Evolutionary conservation across 2,888 invertebrate genomes (phyloP), one percentile per base, ranked within the genome.

Genomic region (Morpho helenor): DNA sequence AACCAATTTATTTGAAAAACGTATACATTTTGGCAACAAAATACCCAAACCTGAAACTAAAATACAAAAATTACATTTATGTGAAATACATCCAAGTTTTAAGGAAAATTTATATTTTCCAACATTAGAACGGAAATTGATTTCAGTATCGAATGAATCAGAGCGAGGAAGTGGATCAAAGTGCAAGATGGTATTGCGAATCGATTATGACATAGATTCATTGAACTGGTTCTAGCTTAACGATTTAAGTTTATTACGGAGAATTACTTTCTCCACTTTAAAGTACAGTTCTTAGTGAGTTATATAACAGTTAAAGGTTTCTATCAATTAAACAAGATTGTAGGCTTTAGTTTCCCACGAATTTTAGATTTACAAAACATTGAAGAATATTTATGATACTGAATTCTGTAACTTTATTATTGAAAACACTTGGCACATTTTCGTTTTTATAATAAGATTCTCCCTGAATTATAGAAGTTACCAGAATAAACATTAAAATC

Each of bases 141-240:
- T 31, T 49, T 39, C 55, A 49, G 31, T 39, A 43, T 16, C 55
- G 9, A 51, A 56, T 44, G 58, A 81, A 65, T 64, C 60, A 64
- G 67, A 67, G 63, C 67, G 60, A 49, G 49, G 55, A 67, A 65
- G 52, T 61, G 48, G 63, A 43, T 22, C 60, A 42, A 50, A 47
- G 52, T 45, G 50, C 48, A 56, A 57, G 63, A 63, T 54, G 55
- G 45, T 55, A 61, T 66, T 63, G 61, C 64, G 55, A 61, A 59
- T 22, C 40, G 49, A 52, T 59, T 59, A 48, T 50, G 54, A 48
- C 46, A 51, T 47, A 22, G 42, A 58, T 53, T 56, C 46, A 56
- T 54, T n/a, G 23, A 42, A 23, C 23, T 48, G 22, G 23, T 54
- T 48, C 42, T 10, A 42, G n/a, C 42, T 48, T 53, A 53, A 47